Evolutionary conservation across 2,888 invertebrate genomes (phyloP), one percentile per base, ranked within the genome.

Genomic region (Diarsia dahlii): DNA sequence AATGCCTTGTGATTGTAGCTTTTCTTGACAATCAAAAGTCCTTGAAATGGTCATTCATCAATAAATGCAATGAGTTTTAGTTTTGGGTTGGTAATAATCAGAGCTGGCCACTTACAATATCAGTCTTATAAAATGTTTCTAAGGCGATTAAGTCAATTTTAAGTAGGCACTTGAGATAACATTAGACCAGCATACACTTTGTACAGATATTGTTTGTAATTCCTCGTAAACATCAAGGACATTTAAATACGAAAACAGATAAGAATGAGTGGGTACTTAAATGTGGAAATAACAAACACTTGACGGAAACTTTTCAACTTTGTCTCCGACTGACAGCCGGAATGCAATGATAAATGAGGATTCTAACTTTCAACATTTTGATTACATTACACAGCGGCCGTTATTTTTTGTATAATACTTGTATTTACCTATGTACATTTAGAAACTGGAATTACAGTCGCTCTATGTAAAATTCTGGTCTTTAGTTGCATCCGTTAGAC

Each of bases 261-360:
- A 69, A 15, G 18, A n/a, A 50, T 58, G 20, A 58, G 20, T 58
- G 20, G 50, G 20, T 78, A 46, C 58, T 78, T 69, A 34, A 78
- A 76, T 52, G 34, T 54, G 34, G 46, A 52, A 71, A 58, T 79
- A 63, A 77, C 73, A 80, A 80, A 45, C 54, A 15, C 56, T 77
- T 20, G 73, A 45, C 54, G 0, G 12, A 45, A 80, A 80, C 80
- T 77, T 80, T 63, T 64, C 48, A 10, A 64, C 73, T 79, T 62
- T 64, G 63, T 80, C 63, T 6, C 54, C 48, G n/a, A 28, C 3
- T 80, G 28, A 50, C 63, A 45, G n/a, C 13, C 18, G 20, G 45
- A n/a, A 48, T 78, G 70, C 63, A 54, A 56, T 77, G 80, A 63
- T 80, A 71, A 80, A 76, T 69, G 69, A 69, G 23, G 46, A 46